These are phyloP conservation scores for Sycobia sp. DNA, from an alignment of 1,140 invertebrate genomes.

Conservation along the genomic window DNA sequence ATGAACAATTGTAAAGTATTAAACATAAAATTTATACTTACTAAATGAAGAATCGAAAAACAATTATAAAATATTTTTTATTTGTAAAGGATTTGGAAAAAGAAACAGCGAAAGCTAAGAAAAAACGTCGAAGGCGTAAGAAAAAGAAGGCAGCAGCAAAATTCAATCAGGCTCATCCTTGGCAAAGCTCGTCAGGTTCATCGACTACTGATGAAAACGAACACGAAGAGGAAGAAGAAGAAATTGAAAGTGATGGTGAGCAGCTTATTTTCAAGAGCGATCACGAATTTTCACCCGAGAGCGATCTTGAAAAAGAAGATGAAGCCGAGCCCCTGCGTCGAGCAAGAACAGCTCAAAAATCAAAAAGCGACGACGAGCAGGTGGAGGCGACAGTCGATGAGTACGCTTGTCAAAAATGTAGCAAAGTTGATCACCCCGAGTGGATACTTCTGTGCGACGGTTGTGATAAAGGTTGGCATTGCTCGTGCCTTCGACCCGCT, in stretches of 20 bases:
- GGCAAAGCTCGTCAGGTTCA: conserved; percentile 71
- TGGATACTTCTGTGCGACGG: conserved; percentile 94
- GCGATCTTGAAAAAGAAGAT: conserved; percentile 69
- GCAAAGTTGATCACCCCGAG: conserved; percentile 89
- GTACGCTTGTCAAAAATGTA: conserved; percentile 82
- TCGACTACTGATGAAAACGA: conserved; percentile 67
- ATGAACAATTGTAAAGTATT: no score
- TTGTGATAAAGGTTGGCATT: conserved; percentile 95
- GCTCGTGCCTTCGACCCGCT: conserved; percentile 87
- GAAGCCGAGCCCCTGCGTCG: conserved; percentile 66
- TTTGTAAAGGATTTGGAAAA: conserved; percentile 27
- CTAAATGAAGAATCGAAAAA: no score
- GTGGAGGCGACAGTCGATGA: conserved; percentile 68
- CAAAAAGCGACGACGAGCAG: conserved; percentile 38
- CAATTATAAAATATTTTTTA: neutral
- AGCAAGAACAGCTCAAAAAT: conserved; percentile 72
- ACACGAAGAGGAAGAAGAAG: conserved; percentile 70
- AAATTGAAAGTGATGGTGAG: conserved; percentile 68
- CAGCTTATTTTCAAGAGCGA: conserved; percentile 79
- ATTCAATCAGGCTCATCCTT: conserved; percentile 70
- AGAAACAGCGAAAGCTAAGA: conserved; percentile 61
- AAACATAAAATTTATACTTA: no score
- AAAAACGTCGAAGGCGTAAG: conserved; percentile 64
- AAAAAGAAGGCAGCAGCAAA: conserved; percentile 63
- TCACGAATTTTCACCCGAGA: conserved; percentile 88